Percentiles rank a stretch among this genome's conserved stretches.
Conservation (phyloP, 2,888 invertebrate species). For the Nomada goodeniana region DNA sequence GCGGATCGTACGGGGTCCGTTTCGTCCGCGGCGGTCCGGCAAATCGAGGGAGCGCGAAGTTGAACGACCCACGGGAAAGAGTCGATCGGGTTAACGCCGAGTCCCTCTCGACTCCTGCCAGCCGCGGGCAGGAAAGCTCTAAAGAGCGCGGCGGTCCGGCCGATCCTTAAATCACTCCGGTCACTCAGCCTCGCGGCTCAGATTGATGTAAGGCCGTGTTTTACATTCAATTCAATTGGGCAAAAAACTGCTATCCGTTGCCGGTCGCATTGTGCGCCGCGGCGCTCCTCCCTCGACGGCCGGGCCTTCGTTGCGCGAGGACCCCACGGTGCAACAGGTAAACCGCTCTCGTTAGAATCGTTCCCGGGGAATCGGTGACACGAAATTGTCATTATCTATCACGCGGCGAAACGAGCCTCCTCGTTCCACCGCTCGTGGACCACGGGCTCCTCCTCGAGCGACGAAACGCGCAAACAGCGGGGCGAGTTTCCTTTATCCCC, state of each 20-base stretch:
- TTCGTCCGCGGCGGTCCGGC: not conserved
- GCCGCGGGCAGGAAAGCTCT: conserved; percentile 71
- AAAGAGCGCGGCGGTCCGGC: conserved; percentile 73
- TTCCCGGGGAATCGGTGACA: conserved; percentile 60
- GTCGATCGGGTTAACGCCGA: conserved; percentile 56
- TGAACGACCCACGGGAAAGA: conserved; percentile 30
- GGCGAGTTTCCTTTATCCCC: conserved; percentile 39
- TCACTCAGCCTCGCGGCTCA: conserved; percentile 83
- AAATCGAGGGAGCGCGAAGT: conserved; percentile 8
- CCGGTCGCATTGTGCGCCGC: conserved; percentile 64
- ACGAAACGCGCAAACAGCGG: conserved; percentile 4
- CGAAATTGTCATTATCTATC: conserved; percentile 76
- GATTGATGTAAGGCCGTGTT: conserved; percentile 84
- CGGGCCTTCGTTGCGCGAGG: conserved; percentile 29
- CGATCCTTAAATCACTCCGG: conserved; percentile 82
- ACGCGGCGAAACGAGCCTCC: conserved; percentile 35
- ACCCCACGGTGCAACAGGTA: conserved; percentile 55
- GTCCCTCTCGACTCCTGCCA: conserved; percentile 35
- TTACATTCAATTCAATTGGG: conserved; percentile 85
- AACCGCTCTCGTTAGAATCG: conserved; percentile 71
- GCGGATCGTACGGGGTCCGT: not conserved
- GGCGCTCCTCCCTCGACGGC: conserved; percentile 47
- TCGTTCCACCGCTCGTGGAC: not conserved
- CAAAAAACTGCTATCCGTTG: conserved; percentile 81
- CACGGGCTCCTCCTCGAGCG: not conserved